Evolutionary conservation across 2,888 invertebrate species (phyloP).

Genomic region (Andrena praecox): DNA sequence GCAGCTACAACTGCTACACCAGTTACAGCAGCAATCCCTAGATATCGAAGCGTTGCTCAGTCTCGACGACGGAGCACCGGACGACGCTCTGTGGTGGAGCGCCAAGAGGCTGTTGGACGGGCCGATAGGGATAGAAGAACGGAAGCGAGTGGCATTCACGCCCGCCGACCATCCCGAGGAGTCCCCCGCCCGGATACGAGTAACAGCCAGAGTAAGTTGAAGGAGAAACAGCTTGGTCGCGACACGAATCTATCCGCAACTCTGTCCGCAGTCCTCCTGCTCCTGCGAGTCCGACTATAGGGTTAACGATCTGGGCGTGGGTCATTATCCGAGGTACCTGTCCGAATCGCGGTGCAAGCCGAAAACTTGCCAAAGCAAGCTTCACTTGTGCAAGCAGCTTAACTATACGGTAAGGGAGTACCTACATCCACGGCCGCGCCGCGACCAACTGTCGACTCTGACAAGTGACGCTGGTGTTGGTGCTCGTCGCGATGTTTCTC

Average conservation of each 20-base stretch:
- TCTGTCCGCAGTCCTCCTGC: slow-evolving; percentile 66
- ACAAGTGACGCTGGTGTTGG: too few species aligned
- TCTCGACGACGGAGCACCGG: background rate
- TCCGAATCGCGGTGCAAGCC: slow-evolving; percentile 70
- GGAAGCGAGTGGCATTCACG: background rate
- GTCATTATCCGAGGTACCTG: slow-evolving; percentile 76
- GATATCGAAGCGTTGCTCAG: background rate
- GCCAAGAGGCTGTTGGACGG: background rate
- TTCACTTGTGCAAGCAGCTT: slow-evolving; percentile 72
- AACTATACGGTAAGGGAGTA: slow-evolving; percentile 66
- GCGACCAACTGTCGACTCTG: too few species aligned
- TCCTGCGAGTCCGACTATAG: slow-evolving; percentile 73
- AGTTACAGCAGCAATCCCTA: background rate
- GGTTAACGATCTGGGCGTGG: slow-evolving; percentile 73
- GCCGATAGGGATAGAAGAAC: background rate
- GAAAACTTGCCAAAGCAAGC: slow-evolving; percentile 68
- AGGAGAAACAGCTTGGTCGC: background rate
- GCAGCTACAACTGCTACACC: background rate
- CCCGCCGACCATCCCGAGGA: background rate
- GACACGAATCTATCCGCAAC: background rate
- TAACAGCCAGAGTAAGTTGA: too few species aligned
- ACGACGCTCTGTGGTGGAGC: background rate
- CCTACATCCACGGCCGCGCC: too few species aligned
- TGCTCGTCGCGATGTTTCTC: background rate
- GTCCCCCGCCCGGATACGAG: background rate